Evolutionary conservation across 2,888 invertebrate species (phyloP).

Genomic region (Heliothis peltigera): DNA sequence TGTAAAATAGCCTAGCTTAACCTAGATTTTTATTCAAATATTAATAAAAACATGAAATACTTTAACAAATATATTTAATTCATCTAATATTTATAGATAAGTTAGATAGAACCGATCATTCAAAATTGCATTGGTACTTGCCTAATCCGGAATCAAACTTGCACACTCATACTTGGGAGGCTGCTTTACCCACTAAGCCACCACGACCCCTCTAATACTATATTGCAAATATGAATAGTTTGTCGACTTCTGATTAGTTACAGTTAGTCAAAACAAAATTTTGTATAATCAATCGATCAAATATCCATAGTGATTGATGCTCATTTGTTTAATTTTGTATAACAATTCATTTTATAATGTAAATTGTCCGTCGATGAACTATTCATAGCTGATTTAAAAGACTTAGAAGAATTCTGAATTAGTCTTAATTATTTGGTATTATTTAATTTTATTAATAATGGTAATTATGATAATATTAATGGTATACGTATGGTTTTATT

Average conservation of each 20-base stretch:
- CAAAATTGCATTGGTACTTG: too few relatives aligned
- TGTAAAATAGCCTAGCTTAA: conserved; percentile 17
- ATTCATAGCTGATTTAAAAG: conserved; percentile 13
- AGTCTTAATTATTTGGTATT: too few relatives aligned
- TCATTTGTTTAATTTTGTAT: neutral
- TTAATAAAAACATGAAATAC: neutral
- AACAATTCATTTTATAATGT: conserved; percentile 1
- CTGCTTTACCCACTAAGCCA: too few relatives aligned
- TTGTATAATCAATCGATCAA: neutral
- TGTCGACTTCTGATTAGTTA: neutral
- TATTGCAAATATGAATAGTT: neutral
- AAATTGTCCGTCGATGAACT: conserved; percentile 6
- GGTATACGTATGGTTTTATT: conserved; percentile 4
- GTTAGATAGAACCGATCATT: too few relatives aligned
- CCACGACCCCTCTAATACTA: neutral
- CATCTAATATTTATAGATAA: neutral
- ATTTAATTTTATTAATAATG: too few relatives aligned
- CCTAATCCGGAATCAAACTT: too few relatives aligned
- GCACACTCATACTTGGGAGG: too few relatives aligned
- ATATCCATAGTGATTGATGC: neutral
- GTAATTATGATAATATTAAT: too few relatives aligned
- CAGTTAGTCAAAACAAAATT: neutral
- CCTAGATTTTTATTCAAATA: conserved; percentile 23
- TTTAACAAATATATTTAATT: neutral
- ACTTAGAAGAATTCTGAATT: too few relatives aligned